Evolutionary conservation across 2,113 vertebrate species (phyloP).

Genomic region (Coptodon bakossiorum): DNA sequence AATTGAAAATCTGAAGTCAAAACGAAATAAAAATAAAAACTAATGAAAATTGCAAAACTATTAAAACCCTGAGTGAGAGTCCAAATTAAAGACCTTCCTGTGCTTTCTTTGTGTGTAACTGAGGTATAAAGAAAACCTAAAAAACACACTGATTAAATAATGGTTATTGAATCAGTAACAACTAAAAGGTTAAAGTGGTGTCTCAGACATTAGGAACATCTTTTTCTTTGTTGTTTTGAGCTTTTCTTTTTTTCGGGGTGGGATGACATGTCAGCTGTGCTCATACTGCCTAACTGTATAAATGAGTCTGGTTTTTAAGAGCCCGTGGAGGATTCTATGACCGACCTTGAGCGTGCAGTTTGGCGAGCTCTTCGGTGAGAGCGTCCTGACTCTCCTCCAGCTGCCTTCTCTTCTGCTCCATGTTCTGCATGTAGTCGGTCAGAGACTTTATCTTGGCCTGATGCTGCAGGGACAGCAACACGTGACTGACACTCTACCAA

Average conservation of each 20-base stretch:
- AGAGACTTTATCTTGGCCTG: constrained; percentile 92
- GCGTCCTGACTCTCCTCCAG: constrained; percentile 87
- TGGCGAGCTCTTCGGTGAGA: constrained; percentile 83
- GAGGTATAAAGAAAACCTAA: not conserved
- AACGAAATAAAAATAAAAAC: too few relatives aligned
- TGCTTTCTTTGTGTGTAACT: not conserved
- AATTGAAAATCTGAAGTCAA: too few relatives aligned
- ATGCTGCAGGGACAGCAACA: constrained; percentile 65
- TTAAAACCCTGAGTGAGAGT: too few relatives aligned
- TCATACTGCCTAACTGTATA: not conserved
- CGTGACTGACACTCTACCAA: not conserved
- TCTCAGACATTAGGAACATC: not conserved
- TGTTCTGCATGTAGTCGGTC: constrained; percentile 91
- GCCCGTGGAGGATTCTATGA: not conserved
- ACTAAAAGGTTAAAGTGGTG: not conserved
- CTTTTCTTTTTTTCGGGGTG: not conserved
- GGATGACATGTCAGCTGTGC: not conserved
- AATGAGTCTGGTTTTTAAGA: not conserved
- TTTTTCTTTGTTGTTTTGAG: not conserved
- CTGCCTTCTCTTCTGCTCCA: constrained; percentile 89
- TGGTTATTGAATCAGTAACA: not conserved
- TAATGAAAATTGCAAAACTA: too few relatives aligned
- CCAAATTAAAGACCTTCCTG: not conserved
- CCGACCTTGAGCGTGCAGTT: constrained; percentile 76
- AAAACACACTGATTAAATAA: not conserved